Percentiles rank a stretch among this genome's conserved stretches.
phyloP scores from a whole-genome alignment of 2,797 vertebrate genomes.

The Salmo trutta region DNA sequence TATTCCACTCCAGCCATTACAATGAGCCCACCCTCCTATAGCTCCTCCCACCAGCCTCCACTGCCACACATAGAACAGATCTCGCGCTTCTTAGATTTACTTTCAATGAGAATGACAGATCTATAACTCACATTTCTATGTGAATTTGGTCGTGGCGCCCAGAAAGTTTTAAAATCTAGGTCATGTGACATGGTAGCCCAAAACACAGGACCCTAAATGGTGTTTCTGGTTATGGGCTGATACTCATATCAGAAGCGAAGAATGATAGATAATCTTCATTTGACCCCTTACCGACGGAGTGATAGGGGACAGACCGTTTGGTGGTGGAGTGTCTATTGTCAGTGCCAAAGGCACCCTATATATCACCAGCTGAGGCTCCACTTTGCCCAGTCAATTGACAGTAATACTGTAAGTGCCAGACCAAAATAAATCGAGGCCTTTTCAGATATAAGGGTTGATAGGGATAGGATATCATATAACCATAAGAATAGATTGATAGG shows the following conservation, averaged over 20 bases:
- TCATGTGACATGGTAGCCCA: too few species aligned
- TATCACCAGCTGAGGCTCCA: conserved; percentile 49
- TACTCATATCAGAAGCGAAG: background rate
- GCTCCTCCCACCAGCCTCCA: too few species aligned
- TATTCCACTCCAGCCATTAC: too few species aligned
- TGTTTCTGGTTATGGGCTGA: background rate
- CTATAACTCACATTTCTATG: too few species aligned
- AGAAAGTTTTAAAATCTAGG: too few species aligned
- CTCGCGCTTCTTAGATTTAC: too few species aligned
- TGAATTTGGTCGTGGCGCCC: too few species aligned
- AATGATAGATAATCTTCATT: background rate
- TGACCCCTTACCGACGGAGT: background rate
- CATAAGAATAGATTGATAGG: background rate
- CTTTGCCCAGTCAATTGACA: conserved; percentile 45
- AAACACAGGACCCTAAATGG: too few species aligned
- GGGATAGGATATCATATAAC: background rate
- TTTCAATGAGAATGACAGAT: too few species aligned
- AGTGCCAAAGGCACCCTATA: conserved; percentile 49
- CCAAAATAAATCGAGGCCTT: background rate
- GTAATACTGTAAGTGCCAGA: conserved; percentile 16
- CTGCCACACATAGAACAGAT: too few species aligned
- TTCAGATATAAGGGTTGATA: background rate
- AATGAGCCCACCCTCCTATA: too few species aligned
- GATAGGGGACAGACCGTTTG: background rate
- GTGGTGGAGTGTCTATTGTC: background rate